Conservation (phyloP, 2,888 invertebrate genomes). For the Tribolium freemani region DNA sequence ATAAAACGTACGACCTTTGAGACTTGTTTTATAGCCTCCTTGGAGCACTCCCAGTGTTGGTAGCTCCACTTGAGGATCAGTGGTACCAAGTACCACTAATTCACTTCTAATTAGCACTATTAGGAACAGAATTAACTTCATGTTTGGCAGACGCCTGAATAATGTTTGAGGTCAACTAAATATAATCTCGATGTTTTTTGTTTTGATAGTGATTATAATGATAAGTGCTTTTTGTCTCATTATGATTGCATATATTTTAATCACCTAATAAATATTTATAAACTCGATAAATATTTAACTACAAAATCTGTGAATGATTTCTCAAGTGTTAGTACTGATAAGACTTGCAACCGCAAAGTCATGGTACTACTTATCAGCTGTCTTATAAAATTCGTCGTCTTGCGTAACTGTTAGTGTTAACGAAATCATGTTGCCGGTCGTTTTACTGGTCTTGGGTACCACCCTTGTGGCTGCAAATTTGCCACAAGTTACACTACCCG, state of each 20-base stretch:
- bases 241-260: neutral
- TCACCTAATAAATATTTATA: neutral
- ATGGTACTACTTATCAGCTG: too few species aligned
- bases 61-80: neutral
- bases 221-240: neutral
- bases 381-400: too few species aligned
- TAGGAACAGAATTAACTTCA: neutral
- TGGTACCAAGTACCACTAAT: neutral
- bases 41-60: conserved; percentile 6
- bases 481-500: conserved; percentile 4
- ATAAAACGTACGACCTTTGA: conserved; percentile 65
- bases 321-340: too few species aligned
- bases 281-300: neutral
- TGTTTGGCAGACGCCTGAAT: neutral
- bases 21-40: conserved; percentile 2
- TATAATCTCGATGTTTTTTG: neutral
- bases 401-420: too few species aligned
- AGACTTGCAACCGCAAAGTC: too few species aligned
- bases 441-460: too few species aligned
- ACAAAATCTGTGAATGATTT: too few species aligned
- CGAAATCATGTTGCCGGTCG: too few species aligned
- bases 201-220: neutral
- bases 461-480: neutral
- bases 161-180: neutral
- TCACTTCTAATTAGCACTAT: neutral